Conservation (phyloP, 2,888 invertebrate genomes). For the Dermolepida albohirtum region DNA sequence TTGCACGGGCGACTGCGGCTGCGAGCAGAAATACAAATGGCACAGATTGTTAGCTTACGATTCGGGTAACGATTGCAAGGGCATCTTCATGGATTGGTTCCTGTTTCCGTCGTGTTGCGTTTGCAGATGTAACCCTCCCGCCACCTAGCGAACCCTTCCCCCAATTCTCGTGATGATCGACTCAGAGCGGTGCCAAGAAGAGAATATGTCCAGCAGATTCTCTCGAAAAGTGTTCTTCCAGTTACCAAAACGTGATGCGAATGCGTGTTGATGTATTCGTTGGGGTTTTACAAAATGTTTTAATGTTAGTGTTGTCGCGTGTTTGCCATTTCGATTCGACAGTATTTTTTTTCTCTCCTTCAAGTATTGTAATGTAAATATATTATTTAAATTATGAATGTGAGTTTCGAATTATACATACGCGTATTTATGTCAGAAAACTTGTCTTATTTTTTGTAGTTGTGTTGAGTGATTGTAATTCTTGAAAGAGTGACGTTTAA, state of each 20-base stretch:
- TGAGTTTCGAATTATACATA: too few relatives aligned
- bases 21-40: conserved; percentile 89
- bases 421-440: too few relatives aligned
- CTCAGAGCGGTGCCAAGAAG: too few relatives aligned
- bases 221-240: neutral
- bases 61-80: conserved; percentile 91
- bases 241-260: neutral
- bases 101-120: conserved; percentile 92
- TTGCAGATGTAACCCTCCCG: conserved; percentile 70
- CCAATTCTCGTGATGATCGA: neutral
- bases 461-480: too few relatives aligned
- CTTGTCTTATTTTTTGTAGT: too few relatives aligned
- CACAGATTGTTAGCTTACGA: conserved; percentile 90
- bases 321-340: neutral
- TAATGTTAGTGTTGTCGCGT: neutral
- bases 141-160: neutral
- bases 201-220: too few relatives aligned
- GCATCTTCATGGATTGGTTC: conserved; percentile 95
- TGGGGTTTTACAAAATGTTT: neutral
- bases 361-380: too few relatives aligned
- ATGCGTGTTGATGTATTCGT: neutral
- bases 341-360: neutral
- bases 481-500: too few relatives aligned
- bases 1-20: conserved; percentile 86
- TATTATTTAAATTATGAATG: too few relatives aligned